Evolutionary conservation across 2,113 vertebrate species (phyloP), one percentile per base, ranked within the genome.

Genomic region (Reinhardtius hippoglossoides): DNA sequence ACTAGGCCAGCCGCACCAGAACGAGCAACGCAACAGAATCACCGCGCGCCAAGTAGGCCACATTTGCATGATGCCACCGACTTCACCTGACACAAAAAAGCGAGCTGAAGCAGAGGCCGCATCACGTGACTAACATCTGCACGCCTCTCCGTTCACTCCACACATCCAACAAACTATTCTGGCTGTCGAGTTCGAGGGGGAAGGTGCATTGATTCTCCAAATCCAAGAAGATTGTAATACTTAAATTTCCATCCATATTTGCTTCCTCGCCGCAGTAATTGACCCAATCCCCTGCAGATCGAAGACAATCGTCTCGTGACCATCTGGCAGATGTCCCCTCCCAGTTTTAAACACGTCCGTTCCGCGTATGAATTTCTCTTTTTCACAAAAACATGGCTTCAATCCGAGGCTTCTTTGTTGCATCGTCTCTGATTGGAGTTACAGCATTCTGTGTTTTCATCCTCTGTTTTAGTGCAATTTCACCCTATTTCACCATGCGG

Each of bases 21-120:
- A 23, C 40, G 75, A 76, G 65, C 5, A 80, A 60, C 78, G 48
- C 71, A 58, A 61, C 56, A 52, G 40, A 77, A 56, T 60, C 80
- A 3, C 54, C n/a, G 54, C 72, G 4, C 40, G 52, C 62, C 80
- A 86, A 81, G 18, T 81, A 73, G 84, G 75, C 44, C 78, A 76
- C 78, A 81, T 84, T 84, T 67, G 46, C 78, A 81, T 67, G 64
- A 73, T 37, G 67, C 71, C 76, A 70, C 66, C 76, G 67, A 65
- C 78, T 71, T 79, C 48, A 81, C 64, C 76, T 67, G 74, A 69
- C 57, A 71, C 35, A 8, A 35, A 35, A 42, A 48, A 44, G 23
- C 27, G 1, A 27, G 18, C 20, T 2, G n/a, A 65, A 42, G 60
- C 44, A 26, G 13, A 48, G 20, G 7, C 1, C 2, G 40, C 0